Evolutionary conservation across 2,797 vertebrate species (phyloP).

Genomic region (Intellagama lesueurii): DNA sequence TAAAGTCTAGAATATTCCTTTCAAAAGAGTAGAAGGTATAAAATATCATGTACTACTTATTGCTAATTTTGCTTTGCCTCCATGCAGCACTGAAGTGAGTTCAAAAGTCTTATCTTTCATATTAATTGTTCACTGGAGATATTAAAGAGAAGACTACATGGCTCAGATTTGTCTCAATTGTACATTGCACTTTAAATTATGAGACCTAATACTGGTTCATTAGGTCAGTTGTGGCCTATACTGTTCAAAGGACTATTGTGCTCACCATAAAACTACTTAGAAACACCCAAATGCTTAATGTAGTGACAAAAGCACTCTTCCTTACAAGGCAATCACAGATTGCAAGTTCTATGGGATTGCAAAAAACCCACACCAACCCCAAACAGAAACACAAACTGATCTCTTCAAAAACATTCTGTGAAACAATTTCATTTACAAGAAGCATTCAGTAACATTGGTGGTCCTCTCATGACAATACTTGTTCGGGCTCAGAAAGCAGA

Average conservation of each 20-base stretch:
- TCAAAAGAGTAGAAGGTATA: slow-evolving; percentile 63
- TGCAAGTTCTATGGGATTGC: slow-evolving; percentile 88
- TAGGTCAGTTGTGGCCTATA: slow-evolving; percentile 77
- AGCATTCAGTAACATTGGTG: slow-evolving; percentile 40
- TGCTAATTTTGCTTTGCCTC: slow-evolving; percentile 75
- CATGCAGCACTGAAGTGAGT: slow-evolving; percentile 77
- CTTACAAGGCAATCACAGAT: slow-evolving; percentile 98
- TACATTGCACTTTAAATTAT: slow-evolving; percentile 90
- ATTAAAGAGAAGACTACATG: slow-evolving; percentile 81
- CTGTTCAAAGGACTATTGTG: slow-evolving; percentile 68
- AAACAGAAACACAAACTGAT: slow-evolving; percentile 50
- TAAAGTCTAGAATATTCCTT: slow-evolving; percentile 64
- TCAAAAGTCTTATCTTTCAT: slow-evolving; percentile 73
- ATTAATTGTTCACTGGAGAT: slow-evolving; percentile 59
- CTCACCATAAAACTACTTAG: slow-evolving; percentile 79
- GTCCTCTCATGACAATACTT: background rate
- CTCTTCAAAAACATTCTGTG: slow-evolving; percentile 48
- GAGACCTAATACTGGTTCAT: slow-evolving; percentile 83
- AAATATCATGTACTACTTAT: slow-evolving; percentile 69
- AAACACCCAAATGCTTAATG: slow-evolving; percentile 79
- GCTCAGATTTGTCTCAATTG: slow-evolving; percentile 82
- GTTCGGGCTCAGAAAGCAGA: background rate
- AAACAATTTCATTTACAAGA: slow-evolving; percentile 49
- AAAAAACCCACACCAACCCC: slow-evolving; percentile 49
- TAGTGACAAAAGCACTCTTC: slow-evolving; percentile 87